Evolutionary conservation across 2,797 vertebrate genomes (phyloP), one percentile per base, ranked within the genome.

Genomic region (Anguilla pacifica): DNA sequence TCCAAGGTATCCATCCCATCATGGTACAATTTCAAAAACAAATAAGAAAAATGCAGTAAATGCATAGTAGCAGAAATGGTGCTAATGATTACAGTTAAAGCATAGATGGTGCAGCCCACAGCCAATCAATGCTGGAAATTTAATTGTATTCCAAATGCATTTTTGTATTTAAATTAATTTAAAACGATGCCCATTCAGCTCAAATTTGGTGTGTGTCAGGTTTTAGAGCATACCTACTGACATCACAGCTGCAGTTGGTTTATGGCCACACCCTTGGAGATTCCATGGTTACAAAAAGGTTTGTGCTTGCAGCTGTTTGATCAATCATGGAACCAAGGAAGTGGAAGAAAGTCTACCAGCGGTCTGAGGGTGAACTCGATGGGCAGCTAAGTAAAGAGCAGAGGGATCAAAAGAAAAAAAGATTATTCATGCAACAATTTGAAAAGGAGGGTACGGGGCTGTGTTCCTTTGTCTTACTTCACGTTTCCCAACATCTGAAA

Each of bases 351-450:
- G 70, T 6, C 19, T 43, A 53, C 59, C 39, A 43, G 39, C 15
- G 39, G 22, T 46, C 79, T 10, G 61, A 86, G 13, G 51, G 59
- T 1, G 13, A 86, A 1, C 11, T 15, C 11, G 64, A 85, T 19
- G n/a, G 49, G 4, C 64, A 83, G 59, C 3, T 89, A 17, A 89
- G 46, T 77, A 88, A 86, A 25, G 87, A 91, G 31, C 39, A 35
- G 19, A 83, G 59, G 19, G 59, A 86, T 57, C 84, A 89, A 35
- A 74, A 89, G 51, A 83, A 82, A 87, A 83, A 79, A 87, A 77
- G 70, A 57, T 84, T 91, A 22, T 91, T 90, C 11, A 87, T 89
- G 86, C 86, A 90, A 3, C 90, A 89, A 79, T 90, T 91, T 46
- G 87, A 89, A 19, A 88, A 89, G 46, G 89, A 90, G 89, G 88